Percentiles rank a stretch among this genome's conserved stretches.
Conservation (phyloP, 2,113 vertebrate species). For the Bubo scandiacus region DNA sequence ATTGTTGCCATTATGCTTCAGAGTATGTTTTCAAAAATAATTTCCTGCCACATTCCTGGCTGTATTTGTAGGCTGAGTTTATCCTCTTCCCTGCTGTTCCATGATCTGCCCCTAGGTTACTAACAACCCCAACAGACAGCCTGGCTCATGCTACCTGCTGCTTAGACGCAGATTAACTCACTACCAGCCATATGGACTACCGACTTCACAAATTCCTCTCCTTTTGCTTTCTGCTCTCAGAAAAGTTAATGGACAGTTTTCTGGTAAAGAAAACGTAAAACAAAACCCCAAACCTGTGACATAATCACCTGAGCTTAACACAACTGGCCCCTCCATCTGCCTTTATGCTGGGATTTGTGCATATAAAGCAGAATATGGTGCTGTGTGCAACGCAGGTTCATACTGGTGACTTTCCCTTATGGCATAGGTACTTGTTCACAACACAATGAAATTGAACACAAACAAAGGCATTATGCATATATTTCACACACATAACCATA, state of each 20-base stretch:
- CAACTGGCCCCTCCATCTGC: constrained; percentile 75
- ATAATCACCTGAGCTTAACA: constrained; percentile 67
- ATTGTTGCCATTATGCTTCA: constrained; percentile 71
- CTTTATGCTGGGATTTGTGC: constrained; percentile 30
- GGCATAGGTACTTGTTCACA: neutral
- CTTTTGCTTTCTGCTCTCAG: constrained; percentile 69
- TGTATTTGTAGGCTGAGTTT: constrained; percentile 78
- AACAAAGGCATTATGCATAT: neutral
- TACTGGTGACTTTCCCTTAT: neutral
- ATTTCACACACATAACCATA: neutral
- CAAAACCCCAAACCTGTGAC: constrained; percentile 61
- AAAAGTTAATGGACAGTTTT: constrained; percentile 72
- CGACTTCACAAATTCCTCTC: constrained; percentile 79
- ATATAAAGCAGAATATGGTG: neutral
- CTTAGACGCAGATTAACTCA: constrained; percentile 78
- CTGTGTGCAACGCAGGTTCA: neutral
- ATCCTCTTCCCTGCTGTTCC: constrained; percentile 82
- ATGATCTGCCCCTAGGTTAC: constrained; percentile 82
- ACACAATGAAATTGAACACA: neutral
- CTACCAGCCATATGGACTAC: constrained; percentile 80
- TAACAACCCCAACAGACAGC: constrained; percentile 81
- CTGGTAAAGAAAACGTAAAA: constrained; percentile 29
- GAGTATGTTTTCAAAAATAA: constrained; percentile 78
- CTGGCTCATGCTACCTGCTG: constrained; percentile 80
- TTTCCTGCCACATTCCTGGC: constrained; percentile 84